These are phyloP conservation scores for Mythimna lalbum DNA, from an alignment of 2,888 invertebrate species.

Conservation along the genomic window DNA sequence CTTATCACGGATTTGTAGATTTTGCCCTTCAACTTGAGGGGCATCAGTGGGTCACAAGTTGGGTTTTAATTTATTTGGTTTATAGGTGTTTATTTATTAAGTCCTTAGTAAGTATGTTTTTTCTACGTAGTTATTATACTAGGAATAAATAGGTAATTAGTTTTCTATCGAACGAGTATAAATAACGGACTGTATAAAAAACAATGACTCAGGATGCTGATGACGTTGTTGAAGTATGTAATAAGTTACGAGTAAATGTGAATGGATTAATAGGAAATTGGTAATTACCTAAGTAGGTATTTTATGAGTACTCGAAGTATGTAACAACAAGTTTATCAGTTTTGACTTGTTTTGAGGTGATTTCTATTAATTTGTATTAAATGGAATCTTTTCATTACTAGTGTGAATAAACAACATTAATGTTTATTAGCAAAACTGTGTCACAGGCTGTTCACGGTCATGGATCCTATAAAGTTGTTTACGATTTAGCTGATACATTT, in stretches of 20 bases:
- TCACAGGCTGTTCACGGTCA: too few species aligned
- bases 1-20: too few species aligned
- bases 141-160: neutral
- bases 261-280: neutral
- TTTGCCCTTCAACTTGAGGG: too few species aligned
- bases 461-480: neutral
- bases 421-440: neutral
- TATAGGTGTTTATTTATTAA: too few species aligned
- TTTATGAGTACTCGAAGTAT: conserved; percentile 2
- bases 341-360: neutral
- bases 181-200: neutral
- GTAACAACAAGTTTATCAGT: neutral
- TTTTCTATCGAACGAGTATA: neutral
- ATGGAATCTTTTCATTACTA: neutral
- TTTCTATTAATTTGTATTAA: neutral
- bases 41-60: too few species aligned
- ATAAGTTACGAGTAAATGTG: neutral
- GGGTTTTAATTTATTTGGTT: too few species aligned
- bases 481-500: neutral
- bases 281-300: neutral
- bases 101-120: neutral
- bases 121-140: neutral
- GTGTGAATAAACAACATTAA: neutral
- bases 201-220: conserved; percentile 2
- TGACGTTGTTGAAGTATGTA: conserved; percentile 5